Conservation (phyloP, 2,888 invertebrate genomes). For the Mongoloraphidia duomilia region DNA sequence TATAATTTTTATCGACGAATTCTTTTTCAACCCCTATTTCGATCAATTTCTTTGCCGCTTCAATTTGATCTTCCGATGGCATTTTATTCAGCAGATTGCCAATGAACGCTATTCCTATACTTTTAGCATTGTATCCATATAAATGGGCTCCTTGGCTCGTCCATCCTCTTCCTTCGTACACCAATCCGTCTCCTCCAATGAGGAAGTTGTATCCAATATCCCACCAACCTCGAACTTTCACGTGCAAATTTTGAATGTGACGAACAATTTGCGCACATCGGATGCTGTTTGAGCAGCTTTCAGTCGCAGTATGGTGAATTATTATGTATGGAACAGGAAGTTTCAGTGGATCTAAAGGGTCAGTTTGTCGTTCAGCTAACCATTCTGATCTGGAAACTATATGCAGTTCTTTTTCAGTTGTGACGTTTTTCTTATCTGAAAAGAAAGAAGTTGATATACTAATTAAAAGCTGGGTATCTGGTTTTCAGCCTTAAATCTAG, state of each 20-base stretch:
- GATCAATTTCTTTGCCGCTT: conserved; percentile 46
- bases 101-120: conserved; percentile 57
- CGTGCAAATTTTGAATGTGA: conserved; percentile 51
- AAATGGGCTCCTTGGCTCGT: conserved; percentile 56
- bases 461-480: not conserved
- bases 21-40: conserved; percentile 43
- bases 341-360: conserved; percentile 23
- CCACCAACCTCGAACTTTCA: conserved; percentile 45
- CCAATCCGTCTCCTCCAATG: conserved; percentile 55
- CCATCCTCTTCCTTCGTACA: conserved; percentile 65
- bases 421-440: not conserved
- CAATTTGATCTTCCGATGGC: conserved; percentile 39
- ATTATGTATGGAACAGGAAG: conserved; percentile 41
- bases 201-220: conserved; percentile 69
- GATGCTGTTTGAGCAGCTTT: conserved; percentile 40
- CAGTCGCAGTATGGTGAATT: conserved; percentile 51
- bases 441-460: not conserved
- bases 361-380: conserved; percentile 43
- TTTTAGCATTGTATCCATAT: conserved; percentile 45
- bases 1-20: conserved; percentile 47
- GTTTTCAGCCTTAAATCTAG: not conserved
- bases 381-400: conserved; percentile 46
- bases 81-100: conserved; percentile 47
- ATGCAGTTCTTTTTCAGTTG: conserved; percentile 24
- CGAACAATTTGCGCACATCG: conserved; percentile 44